phyloP scores from a whole-genome alignment of 2,888 invertebrate genomes.

The Diarsia brunnea region DNA sequence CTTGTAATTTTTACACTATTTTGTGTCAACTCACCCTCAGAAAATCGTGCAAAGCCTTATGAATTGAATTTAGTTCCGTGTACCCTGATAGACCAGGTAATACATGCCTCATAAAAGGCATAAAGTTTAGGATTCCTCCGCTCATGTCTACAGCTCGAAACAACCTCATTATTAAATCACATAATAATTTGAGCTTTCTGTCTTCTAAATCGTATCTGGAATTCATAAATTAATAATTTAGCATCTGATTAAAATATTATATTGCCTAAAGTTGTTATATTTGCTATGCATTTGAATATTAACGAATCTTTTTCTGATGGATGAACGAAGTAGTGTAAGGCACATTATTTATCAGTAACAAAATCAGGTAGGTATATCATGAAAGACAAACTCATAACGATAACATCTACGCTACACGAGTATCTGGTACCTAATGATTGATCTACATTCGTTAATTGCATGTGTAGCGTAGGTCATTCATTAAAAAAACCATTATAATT shows the following conservation, averaged over 20 bases:
- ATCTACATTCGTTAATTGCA: background rate
- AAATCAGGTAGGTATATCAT: background rate
- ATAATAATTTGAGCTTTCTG: slow-evolving; percentile 87
- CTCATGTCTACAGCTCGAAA: slow-evolving; percentile 93
- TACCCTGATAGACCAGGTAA: slow-evolving; percentile 92
- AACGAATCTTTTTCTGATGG: background rate
- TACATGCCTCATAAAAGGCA: slow-evolving; percentile 92
- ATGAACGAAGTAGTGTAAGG: background rate
- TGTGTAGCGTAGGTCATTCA: too few species aligned
- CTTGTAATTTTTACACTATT: slow-evolving; percentile 39
- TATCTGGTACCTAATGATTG: background rate
- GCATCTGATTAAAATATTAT: background rate
- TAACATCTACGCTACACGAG: background rate
- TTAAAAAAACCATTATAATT: background rate
- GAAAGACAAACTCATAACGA: background rate
- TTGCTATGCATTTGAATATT: background rate
- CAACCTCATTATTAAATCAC: slow-evolving; percentile 91
- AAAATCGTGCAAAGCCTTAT: slow-evolving; percentile 89
- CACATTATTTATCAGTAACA: too few species aligned
- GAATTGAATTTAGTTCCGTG: slow-evolving; percentile 87
- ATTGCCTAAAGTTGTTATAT: background rate
- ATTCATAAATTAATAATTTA: slow-evolving; percentile 39
- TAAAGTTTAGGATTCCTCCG: slow-evolving; percentile 93
- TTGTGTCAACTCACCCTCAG: slow-evolving; percentile 83
- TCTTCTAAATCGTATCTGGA: slow-evolving; percentile 91